phyloP scores from a whole-genome alignment of 2,888 invertebrate species.

The Scrobipalpa atriplicella region DNA sequence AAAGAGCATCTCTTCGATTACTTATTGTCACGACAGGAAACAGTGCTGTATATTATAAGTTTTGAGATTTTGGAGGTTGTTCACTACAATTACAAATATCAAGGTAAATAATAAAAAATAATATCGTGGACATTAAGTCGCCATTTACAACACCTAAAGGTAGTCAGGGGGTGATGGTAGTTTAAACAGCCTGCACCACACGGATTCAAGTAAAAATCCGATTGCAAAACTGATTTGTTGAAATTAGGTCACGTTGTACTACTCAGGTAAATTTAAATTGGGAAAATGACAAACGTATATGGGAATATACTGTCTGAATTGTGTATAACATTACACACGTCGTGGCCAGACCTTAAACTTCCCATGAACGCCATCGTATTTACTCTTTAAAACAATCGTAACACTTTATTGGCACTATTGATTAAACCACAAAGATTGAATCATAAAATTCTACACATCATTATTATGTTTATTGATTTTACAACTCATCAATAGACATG shows the following conservation, averaged over 20 bases:
- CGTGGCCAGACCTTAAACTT: conserved; percentile 6
- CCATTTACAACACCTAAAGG: too few relatives aligned
- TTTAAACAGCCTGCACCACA: too few relatives aligned
- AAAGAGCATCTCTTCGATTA: too few relatives aligned
- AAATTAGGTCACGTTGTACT: neutral
- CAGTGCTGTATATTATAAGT: too few relatives aligned
- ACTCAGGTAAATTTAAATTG: neutral
- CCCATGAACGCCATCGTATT: conserved; percentile 5
- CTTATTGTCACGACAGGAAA: too few relatives aligned
- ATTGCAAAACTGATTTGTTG: too few relatives aligned
- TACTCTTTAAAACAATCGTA: neutral
- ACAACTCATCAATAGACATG: conserved; percentile 6
- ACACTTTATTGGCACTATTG: neutral
- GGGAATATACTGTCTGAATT: conserved; percentile 7
- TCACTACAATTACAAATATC: too few relatives aligned
- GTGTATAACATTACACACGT: conserved; percentile 21
- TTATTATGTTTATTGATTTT: conserved; percentile 1
- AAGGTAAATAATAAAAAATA: too few relatives aligned
- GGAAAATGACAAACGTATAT: neutral
- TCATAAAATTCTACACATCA: neutral
- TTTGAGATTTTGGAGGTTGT: too few relatives aligned
- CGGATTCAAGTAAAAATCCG: too few relatives aligned
- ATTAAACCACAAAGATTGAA: neutral
- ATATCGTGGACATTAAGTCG: too few relatives aligned
- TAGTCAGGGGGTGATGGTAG: too few relatives aligned